A percentile compares a stretch with the other conserved stretches of the same genome.
Conservation (phyloP, 2,113 vertebrate genomes). For the Pithys albifrons region DNA sequence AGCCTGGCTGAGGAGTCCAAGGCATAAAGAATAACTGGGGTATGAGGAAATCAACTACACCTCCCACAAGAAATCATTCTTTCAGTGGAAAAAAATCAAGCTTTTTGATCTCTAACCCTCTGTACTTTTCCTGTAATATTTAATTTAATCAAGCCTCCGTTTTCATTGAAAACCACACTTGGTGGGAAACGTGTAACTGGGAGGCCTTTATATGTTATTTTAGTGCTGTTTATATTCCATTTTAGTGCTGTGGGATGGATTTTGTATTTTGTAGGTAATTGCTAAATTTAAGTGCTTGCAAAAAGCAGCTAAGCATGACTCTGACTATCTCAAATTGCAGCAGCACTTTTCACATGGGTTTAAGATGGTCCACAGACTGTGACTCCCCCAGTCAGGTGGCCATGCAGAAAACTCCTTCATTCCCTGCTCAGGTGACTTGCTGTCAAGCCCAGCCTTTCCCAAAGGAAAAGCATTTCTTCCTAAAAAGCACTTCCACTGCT, state of each 20-base stretch:
- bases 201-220: neutral
- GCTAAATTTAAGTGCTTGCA: neutral
- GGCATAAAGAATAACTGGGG: neutral
- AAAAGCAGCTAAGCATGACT: neutral
- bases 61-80: neutral
- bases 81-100: conserved; percentile 21
- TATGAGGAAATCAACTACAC: conserved; percentile 5
- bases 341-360: neutral
- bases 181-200: neutral
- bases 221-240: neutral
- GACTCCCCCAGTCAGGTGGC: neutral
- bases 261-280: neutral
- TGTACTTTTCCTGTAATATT: conserved; percentile 19
- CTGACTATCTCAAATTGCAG: neutral
- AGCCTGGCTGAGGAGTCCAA: neutral
- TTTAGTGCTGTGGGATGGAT: neutral
- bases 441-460: neutral
- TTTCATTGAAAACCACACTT: neutral
- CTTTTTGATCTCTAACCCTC: neutral
- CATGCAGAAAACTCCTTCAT: neutral
- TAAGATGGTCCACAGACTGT: neutral
- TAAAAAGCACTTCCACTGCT: neutral
- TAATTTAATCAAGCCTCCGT: neutral
- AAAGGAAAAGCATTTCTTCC: neutral
- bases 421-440: neutral